These are phyloP conservation scores for Zaprionus obscuricornis DNA, from an alignment of 2,888 invertebrate genomes.

Conservation along the genomic window DNA sequence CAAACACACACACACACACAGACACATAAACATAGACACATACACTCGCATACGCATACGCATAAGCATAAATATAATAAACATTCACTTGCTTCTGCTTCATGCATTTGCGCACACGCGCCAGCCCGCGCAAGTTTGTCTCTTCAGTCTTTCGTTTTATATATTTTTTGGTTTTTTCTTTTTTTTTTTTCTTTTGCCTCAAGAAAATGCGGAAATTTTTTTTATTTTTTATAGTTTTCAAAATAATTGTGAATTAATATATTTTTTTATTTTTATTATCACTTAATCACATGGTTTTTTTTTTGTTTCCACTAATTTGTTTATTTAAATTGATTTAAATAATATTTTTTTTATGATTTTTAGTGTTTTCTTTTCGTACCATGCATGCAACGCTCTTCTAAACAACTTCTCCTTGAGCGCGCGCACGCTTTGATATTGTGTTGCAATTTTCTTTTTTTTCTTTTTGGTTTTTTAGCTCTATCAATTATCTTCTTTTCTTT, in stretches of 20 bases:
- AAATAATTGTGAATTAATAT: not conserved
- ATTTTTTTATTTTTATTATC: conserved; percentile 1
- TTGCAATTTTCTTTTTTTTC: conserved; percentile 73
- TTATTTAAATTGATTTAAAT: not conserved
- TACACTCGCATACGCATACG: conserved; percentile 5
- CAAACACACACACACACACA: conserved; percentile 18
- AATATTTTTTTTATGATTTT: not conserved
- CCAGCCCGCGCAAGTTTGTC: conserved; percentile 64
- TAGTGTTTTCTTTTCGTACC: conserved; percentile 48
- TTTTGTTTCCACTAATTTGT: not conserved
- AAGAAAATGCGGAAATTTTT: conserved; percentile 34
- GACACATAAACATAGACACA: conserved; percentile 11
- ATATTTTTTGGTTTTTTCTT: conserved; percentile 3
- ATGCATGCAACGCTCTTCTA: conserved; percentile 49
- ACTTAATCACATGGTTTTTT: conserved; percentile 16
- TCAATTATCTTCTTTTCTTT: conserved; percentile 19
- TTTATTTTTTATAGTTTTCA: conserved; percentile 2
- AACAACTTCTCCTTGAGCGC: conserved; percentile 55
- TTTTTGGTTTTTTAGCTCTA: too few relatives aligned
- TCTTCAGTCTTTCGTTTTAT: conserved; percentile 71
- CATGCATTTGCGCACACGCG: conserved; percentile 63
- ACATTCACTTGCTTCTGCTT: conserved; percentile 41
- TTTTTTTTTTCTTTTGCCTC: conserved; percentile 11
- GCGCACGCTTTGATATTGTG: conserved; percentile 42
- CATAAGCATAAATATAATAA: not conserved